A percentile compares a stretch with the other conserved stretches of the same genome.
Conservation (phyloP, 2,888 invertebrate species). For the Alcis repandata region DNA sequence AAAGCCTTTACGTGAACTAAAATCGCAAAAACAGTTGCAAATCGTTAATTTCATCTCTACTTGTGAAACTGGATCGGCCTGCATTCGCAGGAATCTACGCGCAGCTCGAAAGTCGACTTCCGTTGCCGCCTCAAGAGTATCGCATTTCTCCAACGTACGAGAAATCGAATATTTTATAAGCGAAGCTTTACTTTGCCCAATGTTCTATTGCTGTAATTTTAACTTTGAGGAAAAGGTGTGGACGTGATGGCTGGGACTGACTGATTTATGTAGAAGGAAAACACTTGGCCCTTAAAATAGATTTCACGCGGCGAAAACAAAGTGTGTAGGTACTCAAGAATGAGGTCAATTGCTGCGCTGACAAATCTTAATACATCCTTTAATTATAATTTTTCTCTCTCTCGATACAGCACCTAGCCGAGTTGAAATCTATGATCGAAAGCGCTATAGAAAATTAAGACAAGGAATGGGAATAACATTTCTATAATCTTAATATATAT, state of each 20-base stretch:
- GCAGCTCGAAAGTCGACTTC: slow-evolving; percentile 6
- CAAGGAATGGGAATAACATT: too few species aligned
- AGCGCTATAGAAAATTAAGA: too few species aligned
- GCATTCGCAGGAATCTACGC: background rate
- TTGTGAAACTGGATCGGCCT: background rate
- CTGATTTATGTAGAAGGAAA: slow-evolving; percentile 11
- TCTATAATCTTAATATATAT: too few species aligned
- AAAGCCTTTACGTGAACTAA: too few species aligned
- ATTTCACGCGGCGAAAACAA: slow-evolving; percentile 1
- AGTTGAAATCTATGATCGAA: too few species aligned
- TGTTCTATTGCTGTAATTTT: slow-evolving; percentile 2
- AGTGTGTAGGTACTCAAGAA: background rate
- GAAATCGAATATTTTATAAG: slow-evolving; percentile 12
- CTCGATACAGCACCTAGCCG: too few species aligned
- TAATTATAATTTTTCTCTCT: too few species aligned
- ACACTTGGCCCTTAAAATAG: slow-evolving; percentile 2
- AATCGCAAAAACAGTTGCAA: background rate
- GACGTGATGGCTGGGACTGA: background rate
- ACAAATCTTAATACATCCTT: too few species aligned
- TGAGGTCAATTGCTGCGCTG: too few species aligned
- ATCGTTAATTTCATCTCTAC: background rate
- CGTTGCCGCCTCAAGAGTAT: slow-evolving; percentile 18
- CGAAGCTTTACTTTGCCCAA: slow-evolving; percentile 2
- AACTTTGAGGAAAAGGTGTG: background rate
- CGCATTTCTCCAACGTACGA: slow-evolving; percentile 13